Evolutionary conservation across 1,140 invertebrate species (phyloP), one percentile per base, ranked within the genome.

Genomic region (Cydia amplana): DNA sequence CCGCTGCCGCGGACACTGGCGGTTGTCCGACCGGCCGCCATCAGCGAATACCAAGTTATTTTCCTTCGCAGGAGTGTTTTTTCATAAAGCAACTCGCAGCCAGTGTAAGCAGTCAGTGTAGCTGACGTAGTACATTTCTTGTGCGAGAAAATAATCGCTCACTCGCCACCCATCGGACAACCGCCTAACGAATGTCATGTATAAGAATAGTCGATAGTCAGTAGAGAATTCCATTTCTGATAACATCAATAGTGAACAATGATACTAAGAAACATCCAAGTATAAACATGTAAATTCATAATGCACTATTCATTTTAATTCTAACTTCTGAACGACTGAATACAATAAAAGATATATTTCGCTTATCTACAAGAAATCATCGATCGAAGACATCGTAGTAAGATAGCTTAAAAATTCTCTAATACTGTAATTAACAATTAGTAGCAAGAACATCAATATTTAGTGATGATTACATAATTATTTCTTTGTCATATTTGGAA

Each of bases 211-310:
- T 32, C 28, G 32, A 32, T 70, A 70, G 16, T 18, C n/a, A 36
- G 28, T 67, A 36, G 28, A 67, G 28, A 67, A 83, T 75, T 79
- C 80, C 78, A 82, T 80, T 88, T 83, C 83, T 84, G 86, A 89
- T 82, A 86, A 88, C 86, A 87, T 85, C 85, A 78, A 85, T 85
- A 78, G 82, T 82, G 72, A 89, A 84, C 83, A 88, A 84, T 87
- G 82, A 87, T 84, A 90, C 83, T 85, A 82, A 87, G 82, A 87
- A 82, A 91, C 87, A 89, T 86, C 85, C 83, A 91, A 78, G 75
- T 82, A 64, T 78, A 81, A 82, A 80, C 74, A 77, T 83, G 80
- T 83, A 82, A 84, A 89, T 84, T 81, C 81, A 85, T 86, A 87
- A 77, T 88, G 83, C 72, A 72, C 72, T 75, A 79, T 82, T 80